phyloP scores from a whole-genome alignment of 2,113 vertebrate species.

The Campylorhamphus procurvoides region DNA sequence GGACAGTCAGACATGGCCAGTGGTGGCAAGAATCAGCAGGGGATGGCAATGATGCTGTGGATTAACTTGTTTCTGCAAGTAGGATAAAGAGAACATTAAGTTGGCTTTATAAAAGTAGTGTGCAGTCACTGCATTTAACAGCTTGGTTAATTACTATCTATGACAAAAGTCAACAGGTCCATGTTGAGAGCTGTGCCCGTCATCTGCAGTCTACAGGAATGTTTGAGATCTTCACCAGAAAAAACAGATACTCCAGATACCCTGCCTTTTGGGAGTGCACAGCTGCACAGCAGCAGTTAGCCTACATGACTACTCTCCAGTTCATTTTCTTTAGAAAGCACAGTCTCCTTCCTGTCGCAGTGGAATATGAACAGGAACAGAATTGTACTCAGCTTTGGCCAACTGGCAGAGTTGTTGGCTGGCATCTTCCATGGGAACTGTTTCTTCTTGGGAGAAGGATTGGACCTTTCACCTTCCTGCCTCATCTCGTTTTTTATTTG shows the following conservation, averaged over 20 bases:
- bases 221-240: neutral
- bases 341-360: neutral
- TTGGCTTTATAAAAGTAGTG: neutral
- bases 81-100: neutral
- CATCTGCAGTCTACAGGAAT: neutral
- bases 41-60: neutral
- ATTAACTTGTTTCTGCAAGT: neutral
- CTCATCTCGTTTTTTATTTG: neutral
- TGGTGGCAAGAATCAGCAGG: neutral
- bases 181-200: neutral
- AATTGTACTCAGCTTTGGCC: neutral
- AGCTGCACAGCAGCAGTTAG: neutral
- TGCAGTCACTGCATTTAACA: neutral
- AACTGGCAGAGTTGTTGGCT: neutral
- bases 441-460: neutral
- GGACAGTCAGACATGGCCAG: no score
- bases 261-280: neutral
- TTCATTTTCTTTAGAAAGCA: neutral
- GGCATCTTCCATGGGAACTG: neutral
- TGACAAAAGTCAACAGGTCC: neutral
- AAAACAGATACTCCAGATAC: neutral
- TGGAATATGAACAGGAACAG: neutral
- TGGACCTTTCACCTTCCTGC: neutral
- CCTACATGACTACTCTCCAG: neutral
- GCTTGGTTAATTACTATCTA: neutral